Conservation (phyloP, 2,888 invertebrate species). For the Lepidocyrtinus sp. region DNA sequence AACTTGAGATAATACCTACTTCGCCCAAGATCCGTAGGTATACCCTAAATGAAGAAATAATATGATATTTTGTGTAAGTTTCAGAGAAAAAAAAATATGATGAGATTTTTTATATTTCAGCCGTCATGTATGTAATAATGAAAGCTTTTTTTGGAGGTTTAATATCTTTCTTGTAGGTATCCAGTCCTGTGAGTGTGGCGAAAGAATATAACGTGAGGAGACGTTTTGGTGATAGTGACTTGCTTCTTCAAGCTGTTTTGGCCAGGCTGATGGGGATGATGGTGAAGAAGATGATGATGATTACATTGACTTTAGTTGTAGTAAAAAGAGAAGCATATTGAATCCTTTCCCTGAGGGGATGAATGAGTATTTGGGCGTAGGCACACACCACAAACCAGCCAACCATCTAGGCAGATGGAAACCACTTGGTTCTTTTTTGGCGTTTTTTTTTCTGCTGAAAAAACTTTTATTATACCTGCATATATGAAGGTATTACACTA, state of each 20-base stretch:
- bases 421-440: slow-evolving; percentile 53
- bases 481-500: neutral
- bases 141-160: neutral
- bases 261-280: too few species aligned
- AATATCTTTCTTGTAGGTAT: neutral
- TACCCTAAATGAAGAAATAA: neutral
- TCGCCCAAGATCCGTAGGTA: neutral
- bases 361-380: slow-evolving; percentile 60
- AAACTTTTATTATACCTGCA: neutral
- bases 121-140: slow-evolving; percentile 28
- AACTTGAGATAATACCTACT: neutral
- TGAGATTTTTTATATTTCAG: slow-evolving; percentile 32
- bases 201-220: slow-evolving; percentile 24
- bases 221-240: neutral
- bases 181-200: slow-evolving; percentile 13
- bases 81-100: slow-evolving; percentile 24
- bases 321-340: slow-evolving; percentile 45
- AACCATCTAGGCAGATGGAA: slow-evolving; percentile 46
- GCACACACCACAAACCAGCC: slow-evolving; percentile 20
- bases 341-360: slow-evolving; percentile 57
- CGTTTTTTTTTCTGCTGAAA: neutral
- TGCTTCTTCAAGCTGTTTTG: neutral
- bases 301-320: slow-evolving; percentile 23
- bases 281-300: slow-evolving; percentile 28
- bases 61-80: neutral